These are phyloP conservation scores for Bombus picipes DNA, from an alignment of 1,140 invertebrate species.

Conservation along the genomic window DNA sequence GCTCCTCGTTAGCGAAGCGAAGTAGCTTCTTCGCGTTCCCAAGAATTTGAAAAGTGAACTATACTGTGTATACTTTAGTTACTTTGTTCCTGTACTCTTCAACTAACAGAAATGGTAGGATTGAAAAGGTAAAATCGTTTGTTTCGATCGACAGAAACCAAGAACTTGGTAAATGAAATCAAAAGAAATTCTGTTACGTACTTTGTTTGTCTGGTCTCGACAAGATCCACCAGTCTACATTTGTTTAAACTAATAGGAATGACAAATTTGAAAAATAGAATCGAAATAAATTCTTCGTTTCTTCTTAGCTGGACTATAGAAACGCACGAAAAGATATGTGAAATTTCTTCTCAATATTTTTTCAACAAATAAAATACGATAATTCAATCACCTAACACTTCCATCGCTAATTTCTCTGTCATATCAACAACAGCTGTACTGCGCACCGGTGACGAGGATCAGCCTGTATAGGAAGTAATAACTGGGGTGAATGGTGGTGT, in stretches of 20 bases:
- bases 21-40: too few species aligned
- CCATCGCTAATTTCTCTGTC: background rate
- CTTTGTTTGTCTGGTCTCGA: background rate
- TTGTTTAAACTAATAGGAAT: background rate
- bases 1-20: too few species aligned
- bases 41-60: too few species aligned
- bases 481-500: conserved; percentile 75
- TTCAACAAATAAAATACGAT: background rate
- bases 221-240: background rate
- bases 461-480: conserved; percentile 71
- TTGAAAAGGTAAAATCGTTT: background rate
- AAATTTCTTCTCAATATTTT: background rate
- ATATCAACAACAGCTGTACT: background rate
- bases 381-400: background rate
- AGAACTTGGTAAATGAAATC: background rate
- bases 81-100: too few species aligned
- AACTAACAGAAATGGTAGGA: too few species aligned
- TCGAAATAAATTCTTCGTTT: background rate
- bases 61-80: too few species aligned
- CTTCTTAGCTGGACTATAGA: background rate
- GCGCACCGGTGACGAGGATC: conserved; percentile 41
- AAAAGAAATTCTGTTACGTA: background rate
- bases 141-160: background rate
- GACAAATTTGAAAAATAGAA: background rate
- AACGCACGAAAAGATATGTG: background rate